Percentiles rank a stretch among this genome's conserved stretches.
Evolutionary conservation across 2,888 invertebrate species (phyloP).

Genomic region (Melinaea menophilus): DNA sequence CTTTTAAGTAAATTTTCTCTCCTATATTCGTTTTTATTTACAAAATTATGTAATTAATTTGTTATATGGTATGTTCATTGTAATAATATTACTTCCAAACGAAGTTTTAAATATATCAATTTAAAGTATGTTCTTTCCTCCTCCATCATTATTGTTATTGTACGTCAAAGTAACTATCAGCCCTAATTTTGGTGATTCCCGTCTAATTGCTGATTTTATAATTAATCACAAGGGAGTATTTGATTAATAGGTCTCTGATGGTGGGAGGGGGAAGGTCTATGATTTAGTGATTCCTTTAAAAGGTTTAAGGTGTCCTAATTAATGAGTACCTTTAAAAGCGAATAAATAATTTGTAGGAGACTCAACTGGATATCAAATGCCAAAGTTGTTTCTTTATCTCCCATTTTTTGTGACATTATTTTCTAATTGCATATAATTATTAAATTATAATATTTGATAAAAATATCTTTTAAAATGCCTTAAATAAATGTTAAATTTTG

Average conservation of each 20-base stretch:
- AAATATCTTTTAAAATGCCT: too few relatives aligned
- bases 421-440: too few relatives aligned
- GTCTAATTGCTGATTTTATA: constrained; percentile 72
- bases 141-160: constrained; percentile 9
- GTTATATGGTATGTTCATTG: too few relatives aligned
- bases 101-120: too few relatives aligned
- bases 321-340: constrained; percentile 41
- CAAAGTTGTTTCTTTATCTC: constrained; percentile 4
- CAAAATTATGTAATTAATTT: too few relatives aligned
- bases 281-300: constrained; percentile 56
- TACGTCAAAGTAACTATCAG: constrained; percentile 17
- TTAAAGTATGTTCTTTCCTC: constrained; percentile 11
- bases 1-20: too few relatives aligned
- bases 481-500: too few relatives aligned
- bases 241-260: constrained; percentile 71
- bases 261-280: constrained; percentile 41
- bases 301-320: constrained; percentile 47
- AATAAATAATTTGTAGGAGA: not conserved
- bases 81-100: too few relatives aligned
- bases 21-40: too few relatives aligned
- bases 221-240: constrained; percentile 72
- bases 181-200: constrained; percentile 51
- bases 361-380: constrained; percentile 36
- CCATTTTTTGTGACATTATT: too few relatives aligned
- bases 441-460: too few relatives aligned